Percentiles rank a stretch among this genome's conserved stretches.
Evolutionary conservation across 2,113 vertebrate genomes (phyloP).

Genomic region (Etia nguti): DNA sequence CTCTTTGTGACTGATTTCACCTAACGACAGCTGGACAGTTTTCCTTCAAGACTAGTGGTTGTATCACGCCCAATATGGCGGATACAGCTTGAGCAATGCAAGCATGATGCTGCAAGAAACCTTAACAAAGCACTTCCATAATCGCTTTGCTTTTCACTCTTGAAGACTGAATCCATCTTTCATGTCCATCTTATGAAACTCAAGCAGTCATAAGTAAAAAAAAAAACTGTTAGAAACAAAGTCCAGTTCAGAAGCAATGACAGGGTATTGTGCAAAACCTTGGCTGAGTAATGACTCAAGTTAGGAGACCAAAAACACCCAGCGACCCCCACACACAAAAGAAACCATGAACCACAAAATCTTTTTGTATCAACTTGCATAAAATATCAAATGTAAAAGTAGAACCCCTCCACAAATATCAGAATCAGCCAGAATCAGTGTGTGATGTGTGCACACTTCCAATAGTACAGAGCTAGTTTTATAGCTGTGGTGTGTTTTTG

Average conservation of each 20-base stretch:
- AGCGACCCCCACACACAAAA: background rate
- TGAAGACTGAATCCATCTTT: background rate
- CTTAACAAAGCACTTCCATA: too few species aligned
- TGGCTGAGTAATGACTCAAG: background rate
- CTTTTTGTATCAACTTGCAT: background rate
- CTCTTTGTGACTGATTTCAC: background rate
- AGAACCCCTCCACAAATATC: background rate
- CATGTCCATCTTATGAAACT: background rate
- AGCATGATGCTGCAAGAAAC: too few species aligned
- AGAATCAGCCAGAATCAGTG: background rate
- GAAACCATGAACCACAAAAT: background rate
- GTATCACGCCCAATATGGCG: too few species aligned
- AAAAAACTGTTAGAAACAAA: too few species aligned
- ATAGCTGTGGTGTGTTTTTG: background rate
- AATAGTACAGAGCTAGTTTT: background rate
- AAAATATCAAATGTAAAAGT: background rate
- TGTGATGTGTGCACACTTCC: background rate
- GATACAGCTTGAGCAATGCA: too few species aligned
- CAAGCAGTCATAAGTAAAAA: background rate
- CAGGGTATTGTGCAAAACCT: fast-evolving
- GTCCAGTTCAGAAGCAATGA: background rate
- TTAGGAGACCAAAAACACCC: background rate
- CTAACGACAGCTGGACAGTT: background rate
- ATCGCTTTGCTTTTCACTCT: too few species aligned
- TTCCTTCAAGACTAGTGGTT: background rate